Base-by-base conservation (phyloP, 1,140 invertebrate species). In the Hycleus cichorii region DNA sequence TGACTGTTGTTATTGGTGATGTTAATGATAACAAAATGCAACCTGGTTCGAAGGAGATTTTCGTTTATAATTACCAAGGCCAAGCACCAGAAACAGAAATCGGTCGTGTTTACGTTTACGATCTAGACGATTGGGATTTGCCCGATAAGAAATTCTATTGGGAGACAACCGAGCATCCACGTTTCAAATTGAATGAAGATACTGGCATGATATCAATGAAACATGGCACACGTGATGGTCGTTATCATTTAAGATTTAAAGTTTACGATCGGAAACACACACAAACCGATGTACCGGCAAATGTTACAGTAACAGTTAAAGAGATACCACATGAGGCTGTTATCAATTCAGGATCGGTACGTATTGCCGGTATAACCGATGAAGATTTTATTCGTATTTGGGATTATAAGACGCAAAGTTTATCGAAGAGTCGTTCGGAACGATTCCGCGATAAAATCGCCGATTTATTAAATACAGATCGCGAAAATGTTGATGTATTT, bases 1-100 rank as follows among this genome's bases (percentile, higher is more conserved):
- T 98, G 4, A 96, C 92, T 0, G 91, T 98, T 5, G 90, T 95
- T 18, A 97, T 98, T 66, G 94, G 95, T 18, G 94, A 95, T 71
- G 87, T 91, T 1, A 98, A 98, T 72, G 95, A 98, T 69, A 97
- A 98, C 76, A 92, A 93, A 76, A 97, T 97, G 91, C 88, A 93
- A 69, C 90, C 93, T 0, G 95, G 95, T 0, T 89, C 88, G 1
- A 98, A 98, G 76, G 91, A 96, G 58, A 97, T 98, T 63, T 90
- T 95, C 72, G 92, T 97, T 0, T 98, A 98, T 74, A 97, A 96
- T 75, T 97, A 96, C 56, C 81, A 95, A 85, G 90, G 92, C 47
- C 87, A 92, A 75, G 88, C 91, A 60, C 91, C 90, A 2, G 89
- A 95, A 64, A 93, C 92, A 0, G 90, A 91, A 74, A 94, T 98